Evolutionary conservation across 2,888 invertebrate genomes (phyloP).

Genomic region (Mechanitis mazaeus): DNA sequence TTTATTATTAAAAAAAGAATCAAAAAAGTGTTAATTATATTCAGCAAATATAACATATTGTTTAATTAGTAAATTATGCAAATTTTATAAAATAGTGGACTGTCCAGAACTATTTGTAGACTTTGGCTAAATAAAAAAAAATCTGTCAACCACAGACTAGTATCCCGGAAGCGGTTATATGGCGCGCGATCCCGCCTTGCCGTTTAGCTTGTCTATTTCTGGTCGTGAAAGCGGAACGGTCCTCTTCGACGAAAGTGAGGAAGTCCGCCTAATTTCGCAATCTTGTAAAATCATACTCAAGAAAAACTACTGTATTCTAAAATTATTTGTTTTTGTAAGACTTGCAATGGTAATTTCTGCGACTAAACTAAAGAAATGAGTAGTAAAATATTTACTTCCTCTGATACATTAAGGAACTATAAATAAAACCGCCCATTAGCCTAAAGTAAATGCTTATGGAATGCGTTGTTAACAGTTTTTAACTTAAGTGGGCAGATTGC

Average conservation of each 20-base stretch:
- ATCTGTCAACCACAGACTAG: constrained; percentile 35
- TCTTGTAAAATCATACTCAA: neutral
- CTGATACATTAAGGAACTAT: constrained; percentile 2
- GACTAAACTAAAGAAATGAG: neutral
- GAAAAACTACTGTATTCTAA: neutral
- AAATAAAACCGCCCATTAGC: constrained; percentile 12
- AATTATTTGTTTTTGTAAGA: neutral
- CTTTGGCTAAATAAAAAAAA: constrained; percentile 14
- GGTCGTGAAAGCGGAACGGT: constrained; percentile 68
- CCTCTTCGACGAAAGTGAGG: constrained; percentile 34
- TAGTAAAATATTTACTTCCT: neutral
- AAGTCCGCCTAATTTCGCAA: constrained; percentile 29
- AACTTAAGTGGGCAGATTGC: constrained; percentile 21
- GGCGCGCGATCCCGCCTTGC: constrained; percentile 46
- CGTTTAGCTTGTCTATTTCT: constrained; percentile 59
- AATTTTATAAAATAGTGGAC: no score
- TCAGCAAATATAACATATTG: no score
- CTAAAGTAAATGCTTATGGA: constrained; percentile 18
- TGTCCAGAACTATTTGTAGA: no score
- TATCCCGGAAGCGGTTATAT: constrained; percentile 64
- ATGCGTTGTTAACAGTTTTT: constrained; percentile 26
- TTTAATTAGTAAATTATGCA: no score
- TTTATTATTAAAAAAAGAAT: no score
- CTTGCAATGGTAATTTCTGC: neutral
- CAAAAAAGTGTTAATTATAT: no score